phyloP scores from a whole-genome alignment of 2,797 vertebrate species.

The Amniataba percoides region DNA sequence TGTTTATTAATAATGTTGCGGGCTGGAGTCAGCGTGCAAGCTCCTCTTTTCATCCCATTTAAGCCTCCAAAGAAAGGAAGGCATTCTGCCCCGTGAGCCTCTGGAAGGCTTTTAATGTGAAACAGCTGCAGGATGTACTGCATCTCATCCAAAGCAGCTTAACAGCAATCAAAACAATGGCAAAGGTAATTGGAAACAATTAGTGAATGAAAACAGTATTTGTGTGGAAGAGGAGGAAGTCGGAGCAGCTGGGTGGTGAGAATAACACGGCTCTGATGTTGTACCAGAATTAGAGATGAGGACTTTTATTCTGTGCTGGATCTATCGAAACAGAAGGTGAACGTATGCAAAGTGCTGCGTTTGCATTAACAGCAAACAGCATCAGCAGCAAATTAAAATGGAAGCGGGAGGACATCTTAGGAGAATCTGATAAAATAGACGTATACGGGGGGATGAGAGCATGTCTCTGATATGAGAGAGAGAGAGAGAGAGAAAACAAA shows the following conservation, averaged over 20 bases:
- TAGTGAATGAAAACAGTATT: neutral
- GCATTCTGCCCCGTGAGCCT: neutral
- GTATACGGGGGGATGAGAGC: neutral
- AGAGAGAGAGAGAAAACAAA: constrained; percentile 31
- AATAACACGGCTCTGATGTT: neutral
- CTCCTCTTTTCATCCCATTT: neutral
- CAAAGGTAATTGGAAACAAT: neutral
- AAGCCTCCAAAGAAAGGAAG: neutral
- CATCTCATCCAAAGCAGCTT: neutral
- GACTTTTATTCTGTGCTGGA: neutral
- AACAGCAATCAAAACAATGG: neutral
- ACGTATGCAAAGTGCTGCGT: neutral
- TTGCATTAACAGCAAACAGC: neutral
- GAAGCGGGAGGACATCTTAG: neutral
- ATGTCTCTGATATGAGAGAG: constrained; percentile 6
- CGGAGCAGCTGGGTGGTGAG: neutral
- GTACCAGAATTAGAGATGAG: neutral
- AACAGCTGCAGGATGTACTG: constrained; percentile 8
- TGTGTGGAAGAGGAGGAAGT: neutral
- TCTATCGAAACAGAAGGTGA: neutral
- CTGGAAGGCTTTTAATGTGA: constrained; percentile 1
- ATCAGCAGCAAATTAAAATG: neutral
- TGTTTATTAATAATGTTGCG: neutral
- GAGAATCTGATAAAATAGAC: neutral
- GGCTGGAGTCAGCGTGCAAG: neutral